Evolutionary conservation across 1,140 invertebrate species (phyloP), one percentile per base, ranked within the genome.

Genomic region (Drosophila athabasca): DNA sequence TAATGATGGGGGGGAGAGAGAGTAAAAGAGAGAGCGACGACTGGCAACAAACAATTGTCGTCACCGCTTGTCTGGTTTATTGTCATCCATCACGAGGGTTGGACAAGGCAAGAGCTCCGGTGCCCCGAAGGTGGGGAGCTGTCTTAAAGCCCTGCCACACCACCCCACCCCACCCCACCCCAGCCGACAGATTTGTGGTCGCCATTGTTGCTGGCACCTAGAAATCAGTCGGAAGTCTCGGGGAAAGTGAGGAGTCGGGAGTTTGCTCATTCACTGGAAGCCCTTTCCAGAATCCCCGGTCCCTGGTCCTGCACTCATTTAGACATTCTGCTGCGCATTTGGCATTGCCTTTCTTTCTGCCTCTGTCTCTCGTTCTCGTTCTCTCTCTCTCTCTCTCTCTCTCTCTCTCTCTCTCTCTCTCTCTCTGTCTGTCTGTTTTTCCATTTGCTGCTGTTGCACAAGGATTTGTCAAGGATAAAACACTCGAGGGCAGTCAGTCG

Each of bases 401-500:
- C 58, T 65, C 51, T 68, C 49, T 50, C 11, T 71, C 49, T 46
- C 58, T 50, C 50, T 31, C 8, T 55, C 2, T 17, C 22, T 55
- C 13, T 7, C 17, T 17, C 44, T 46, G 54, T 29, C 26, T 49
- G 50, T 45, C 29, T 53, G n/a, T 35, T 39, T 39, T 39, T 39
- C 35, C 35, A 39, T 39, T 43, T 62, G 46, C 39, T 70, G 64
- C 44, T 76, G 62, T 31, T 82, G 79, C 79, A 82, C 79, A 82
- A 82, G 79, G 79, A 82, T 82, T 82, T 82, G 73, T 82, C 79
- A 82, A 82, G 79, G 79, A 82, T 82, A 77, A 82, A 82, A 82
- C 79, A 77, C 79, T 82, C 79, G 79, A 76, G 79, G 79, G 78
- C 79, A 82, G 79, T 74, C 78, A 80, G 79, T 65, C 73, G 73